These are phyloP conservation scores for Sander lucioperca DNA, from an alignment of 2,113 vertebrate species.

Conservation along the genomic window DNA sequence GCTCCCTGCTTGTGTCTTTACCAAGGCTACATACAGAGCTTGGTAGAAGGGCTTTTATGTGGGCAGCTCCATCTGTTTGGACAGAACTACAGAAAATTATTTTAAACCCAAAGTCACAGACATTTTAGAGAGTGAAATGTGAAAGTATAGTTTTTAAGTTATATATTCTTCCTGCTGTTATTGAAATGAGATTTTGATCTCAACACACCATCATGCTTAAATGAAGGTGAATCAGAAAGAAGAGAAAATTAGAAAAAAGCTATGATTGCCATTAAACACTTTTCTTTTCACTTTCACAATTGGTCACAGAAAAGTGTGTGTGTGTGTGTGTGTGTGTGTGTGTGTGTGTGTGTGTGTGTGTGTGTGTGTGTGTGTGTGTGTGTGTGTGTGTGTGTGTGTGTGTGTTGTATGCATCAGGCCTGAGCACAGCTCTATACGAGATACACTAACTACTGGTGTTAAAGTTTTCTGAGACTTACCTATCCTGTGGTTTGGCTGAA, in stretches of 20 bases:
- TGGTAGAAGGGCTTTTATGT: conserved; percentile 44
- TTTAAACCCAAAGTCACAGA: conserved; percentile 33
- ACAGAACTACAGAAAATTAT: conserved; percentile 43
- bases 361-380: too few species aligned
- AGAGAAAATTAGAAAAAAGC: not conserved
- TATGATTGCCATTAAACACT: not conserved
- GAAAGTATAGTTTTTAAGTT: conserved; percentile 2
- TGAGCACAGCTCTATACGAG: too few species aligned
- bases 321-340: too few species aligned
- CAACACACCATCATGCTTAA: not conserved
- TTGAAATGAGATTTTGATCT: not conserved
- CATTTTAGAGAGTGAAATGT: conserved; percentile 12
- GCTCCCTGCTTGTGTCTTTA: conserved; percentile 33
- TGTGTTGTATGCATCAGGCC: too few species aligned
- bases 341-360: too few species aligned
- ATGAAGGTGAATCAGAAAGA: not conserved
- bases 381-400: too few species aligned
- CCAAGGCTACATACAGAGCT: conserved; percentile 17
- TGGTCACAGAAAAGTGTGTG: too few species aligned
- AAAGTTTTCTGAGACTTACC: too few species aligned
- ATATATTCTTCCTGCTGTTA: not conserved
- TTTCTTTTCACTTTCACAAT: not conserved
- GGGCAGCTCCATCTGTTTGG: conserved; percentile 59
- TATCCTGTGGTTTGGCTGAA: not conserved
- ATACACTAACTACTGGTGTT: too few species aligned